Evolutionary conservation across 2,797 vertebrate species (phyloP).

Genomic region (Pseudopleuronectes americanus): DNA sequence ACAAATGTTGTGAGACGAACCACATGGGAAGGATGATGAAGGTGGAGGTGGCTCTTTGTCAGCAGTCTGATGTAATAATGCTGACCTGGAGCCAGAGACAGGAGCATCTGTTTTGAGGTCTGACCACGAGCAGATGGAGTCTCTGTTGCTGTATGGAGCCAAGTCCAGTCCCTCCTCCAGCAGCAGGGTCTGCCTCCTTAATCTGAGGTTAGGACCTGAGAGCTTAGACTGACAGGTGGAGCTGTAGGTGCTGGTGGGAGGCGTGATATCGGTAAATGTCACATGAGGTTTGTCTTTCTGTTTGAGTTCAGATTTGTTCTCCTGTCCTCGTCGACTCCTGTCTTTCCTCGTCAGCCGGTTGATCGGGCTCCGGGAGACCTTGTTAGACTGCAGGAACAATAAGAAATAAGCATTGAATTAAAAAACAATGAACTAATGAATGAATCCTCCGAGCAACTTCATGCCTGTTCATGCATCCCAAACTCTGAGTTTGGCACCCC

Average conservation of each 20-base stretch:
- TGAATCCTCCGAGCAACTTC: not conserved
- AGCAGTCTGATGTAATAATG: slow-evolving; percentile 40
- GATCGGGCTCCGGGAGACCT: slow-evolving; percentile 61
- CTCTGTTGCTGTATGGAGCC: slow-evolving; percentile 21
- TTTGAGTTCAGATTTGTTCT: slow-evolving; percentile 7
- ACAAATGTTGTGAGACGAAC: slow-evolving; percentile 39
- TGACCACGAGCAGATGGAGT: slow-evolving; percentile 45
- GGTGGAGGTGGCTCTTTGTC: slow-evolving; percentile 30
- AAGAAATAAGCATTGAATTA: slow-evolving; percentile 4
- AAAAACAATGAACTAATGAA: not conserved
- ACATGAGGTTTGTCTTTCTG: slow-evolving; percentile 41
- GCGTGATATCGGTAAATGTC: slow-evolving; percentile 32
- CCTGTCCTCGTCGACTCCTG: slow-evolving; percentile 54
- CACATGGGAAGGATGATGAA: slow-evolving; percentile 26
- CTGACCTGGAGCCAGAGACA: slow-evolving; percentile 49
- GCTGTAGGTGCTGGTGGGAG: slow-evolving; percentile 30
- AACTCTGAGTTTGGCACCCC: not conserved
- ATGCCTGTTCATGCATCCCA: not conserved
- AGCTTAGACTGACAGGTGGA: slow-evolving; percentile 43
- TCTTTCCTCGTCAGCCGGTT: slow-evolving; percentile 63
- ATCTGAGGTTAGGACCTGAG: slow-evolving; percentile 34
- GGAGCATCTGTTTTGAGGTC: slow-evolving; percentile 43
- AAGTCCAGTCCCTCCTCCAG: slow-evolving; percentile 58
- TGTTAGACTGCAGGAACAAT: slow-evolving; percentile 65
- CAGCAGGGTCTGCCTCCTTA: slow-evolving; percentile 69